Conservation (phyloP, 1,140 invertebrate species). For the Drosophila guanche region DNA sequence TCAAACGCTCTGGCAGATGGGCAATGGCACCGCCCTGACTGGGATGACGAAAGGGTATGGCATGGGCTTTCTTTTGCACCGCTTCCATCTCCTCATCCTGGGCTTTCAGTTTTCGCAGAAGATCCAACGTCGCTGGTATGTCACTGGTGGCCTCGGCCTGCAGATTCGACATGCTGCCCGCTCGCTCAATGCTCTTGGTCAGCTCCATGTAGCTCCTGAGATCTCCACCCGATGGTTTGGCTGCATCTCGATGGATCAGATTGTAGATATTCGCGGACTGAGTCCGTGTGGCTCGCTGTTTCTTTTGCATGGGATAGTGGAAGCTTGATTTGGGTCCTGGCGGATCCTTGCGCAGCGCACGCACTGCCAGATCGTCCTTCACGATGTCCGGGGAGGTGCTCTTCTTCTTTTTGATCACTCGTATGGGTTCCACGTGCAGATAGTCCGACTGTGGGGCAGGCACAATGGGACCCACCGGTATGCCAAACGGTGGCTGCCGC, state of each 20-base stretch:
- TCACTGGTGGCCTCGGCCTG: conserved; percentile 52
- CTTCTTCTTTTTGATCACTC: conserved; percentile 64
- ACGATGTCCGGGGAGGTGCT: conserved; percentile 89
- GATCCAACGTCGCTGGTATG: conserved; percentile 66
- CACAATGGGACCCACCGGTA: conserved; percentile 91
- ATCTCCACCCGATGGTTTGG: conserved; percentile 81
- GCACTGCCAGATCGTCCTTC: conserved; percentile 93
- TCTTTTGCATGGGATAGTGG: conserved; percentile 84
- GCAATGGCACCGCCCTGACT: conserved; percentile 76
- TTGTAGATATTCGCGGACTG: conserved; percentile 92
- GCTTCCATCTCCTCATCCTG: conserved; percentile 61
- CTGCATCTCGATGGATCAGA: conserved; percentile 86
- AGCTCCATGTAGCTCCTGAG: conserved; percentile 75
- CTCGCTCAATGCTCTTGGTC: conserved; percentile 67
- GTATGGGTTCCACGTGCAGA: conserved; percentile 87
- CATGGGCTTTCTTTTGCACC: conserved; percentile 26
- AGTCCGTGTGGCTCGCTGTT: conserved; percentile 90
- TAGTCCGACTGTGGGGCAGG: conserved; percentile 90
- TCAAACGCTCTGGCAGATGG: conserved; percentile 66
- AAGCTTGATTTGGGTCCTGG: conserved; percentile 60
- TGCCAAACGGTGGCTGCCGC: conserved; percentile 94
- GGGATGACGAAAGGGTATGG: conserved; percentile 74
- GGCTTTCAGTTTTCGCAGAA: conserved; percentile 69
- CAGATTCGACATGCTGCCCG: conserved; percentile 77
- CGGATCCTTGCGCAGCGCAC: conserved; percentile 91